These are phyloP conservation scores for Leuctra nigra DNA, from an alignment of 2,888 invertebrate species.

Conservation along the genomic window DNA sequence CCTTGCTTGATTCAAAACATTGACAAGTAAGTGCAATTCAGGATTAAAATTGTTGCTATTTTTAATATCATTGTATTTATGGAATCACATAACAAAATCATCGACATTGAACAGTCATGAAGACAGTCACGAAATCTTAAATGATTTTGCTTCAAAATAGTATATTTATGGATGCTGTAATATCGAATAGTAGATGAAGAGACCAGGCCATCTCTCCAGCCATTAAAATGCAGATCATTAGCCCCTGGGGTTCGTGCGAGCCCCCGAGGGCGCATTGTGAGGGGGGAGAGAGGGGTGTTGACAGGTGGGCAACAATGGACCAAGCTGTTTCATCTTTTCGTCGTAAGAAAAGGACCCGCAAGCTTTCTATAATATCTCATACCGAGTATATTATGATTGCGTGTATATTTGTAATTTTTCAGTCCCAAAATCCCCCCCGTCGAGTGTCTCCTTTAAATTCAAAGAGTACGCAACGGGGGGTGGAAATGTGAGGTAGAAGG, in stretches of 20 bases:
- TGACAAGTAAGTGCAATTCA: no score
- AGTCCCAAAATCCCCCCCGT: conserved; percentile 10
- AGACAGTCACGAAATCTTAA: no score
- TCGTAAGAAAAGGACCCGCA: not conserved
- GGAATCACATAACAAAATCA: no score
- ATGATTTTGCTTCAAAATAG: no score
- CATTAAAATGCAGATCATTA: no score
- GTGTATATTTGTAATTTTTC: conserved; percentile 23
- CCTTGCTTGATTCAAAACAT: no score
- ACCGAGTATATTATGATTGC: conserved; percentile 22
- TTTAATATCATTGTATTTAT: no score
- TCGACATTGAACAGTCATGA: no score
- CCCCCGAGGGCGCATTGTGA: not conserved
- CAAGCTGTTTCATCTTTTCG: not conserved
- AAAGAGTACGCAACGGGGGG: conserved; percentile 21
- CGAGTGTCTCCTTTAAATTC: conserved; percentile 24
- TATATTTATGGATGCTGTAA: no score
- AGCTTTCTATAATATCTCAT: not conserved
- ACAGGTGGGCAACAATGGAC: conserved; percentile 13
- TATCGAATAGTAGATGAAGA: no score
- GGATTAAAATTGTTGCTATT: no score
- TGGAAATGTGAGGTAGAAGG: not conserved
- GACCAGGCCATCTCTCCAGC: no score
- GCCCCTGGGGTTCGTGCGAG: not conserved
- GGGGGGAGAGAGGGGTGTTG: not conserved